These are phyloP conservation scores for Lacanobia oleracea DNA, from an alignment of 2,888 invertebrate genomes.

Conservation along the genomic window DNA sequence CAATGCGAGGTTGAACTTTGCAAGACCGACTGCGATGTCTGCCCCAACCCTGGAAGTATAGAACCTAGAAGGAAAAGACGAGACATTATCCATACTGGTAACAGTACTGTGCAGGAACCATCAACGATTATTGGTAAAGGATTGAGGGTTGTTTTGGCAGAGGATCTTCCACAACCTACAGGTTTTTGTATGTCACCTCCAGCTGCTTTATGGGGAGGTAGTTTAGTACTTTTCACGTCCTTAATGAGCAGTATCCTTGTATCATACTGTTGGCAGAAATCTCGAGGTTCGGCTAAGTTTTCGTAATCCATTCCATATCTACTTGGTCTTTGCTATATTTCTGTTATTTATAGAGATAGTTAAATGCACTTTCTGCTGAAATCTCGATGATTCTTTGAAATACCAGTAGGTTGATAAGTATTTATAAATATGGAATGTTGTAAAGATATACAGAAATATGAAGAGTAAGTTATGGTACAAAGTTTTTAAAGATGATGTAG, in stretches of 20 bases:
- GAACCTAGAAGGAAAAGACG: slow-evolving; percentile 86
- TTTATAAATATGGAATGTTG: slow-evolving; percentile 51
- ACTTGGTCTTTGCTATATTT: slow-evolving; percentile 39
- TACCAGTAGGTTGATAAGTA: slow-evolving; percentile 52
- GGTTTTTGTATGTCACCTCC: slow-evolving; percentile 92
- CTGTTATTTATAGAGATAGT: slow-evolving; percentile 38
- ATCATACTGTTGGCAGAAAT: slow-evolving; percentile 85
- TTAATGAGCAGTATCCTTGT: slow-evolving; percentile 88
- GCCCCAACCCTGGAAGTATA: slow-evolving; percentile 92
- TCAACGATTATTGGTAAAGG: slow-evolving; percentile 92
- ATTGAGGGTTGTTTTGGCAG: slow-evolving; percentile 92
- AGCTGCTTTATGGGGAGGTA: slow-evolving; percentile 92
- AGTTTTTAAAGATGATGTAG: neutral
- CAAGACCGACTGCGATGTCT: slow-evolving; percentile 94
- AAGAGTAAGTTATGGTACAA: slow-evolving; percentile 55
- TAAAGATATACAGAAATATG: slow-evolving; percentile 25
- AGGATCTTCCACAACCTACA: slow-evolving; percentile 89
- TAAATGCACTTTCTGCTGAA: slow-evolving; percentile 25
- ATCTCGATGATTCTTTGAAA: slow-evolving; percentile 32
- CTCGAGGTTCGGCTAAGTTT: slow-evolving; percentile 80
- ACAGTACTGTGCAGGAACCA: slow-evolving; percentile 88
- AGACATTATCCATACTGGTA: slow-evolving; percentile 85
- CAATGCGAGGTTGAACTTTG: slow-evolving; percentile 96
- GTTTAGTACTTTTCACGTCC: slow-evolving; percentile 91
- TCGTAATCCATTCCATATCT: slow-evolving; percentile 64